These are phyloP conservation scores for Thamnaconus septentrionalis DNA, from an alignment of 2,113 vertebrate species.

Conservation along the genomic window DNA sequence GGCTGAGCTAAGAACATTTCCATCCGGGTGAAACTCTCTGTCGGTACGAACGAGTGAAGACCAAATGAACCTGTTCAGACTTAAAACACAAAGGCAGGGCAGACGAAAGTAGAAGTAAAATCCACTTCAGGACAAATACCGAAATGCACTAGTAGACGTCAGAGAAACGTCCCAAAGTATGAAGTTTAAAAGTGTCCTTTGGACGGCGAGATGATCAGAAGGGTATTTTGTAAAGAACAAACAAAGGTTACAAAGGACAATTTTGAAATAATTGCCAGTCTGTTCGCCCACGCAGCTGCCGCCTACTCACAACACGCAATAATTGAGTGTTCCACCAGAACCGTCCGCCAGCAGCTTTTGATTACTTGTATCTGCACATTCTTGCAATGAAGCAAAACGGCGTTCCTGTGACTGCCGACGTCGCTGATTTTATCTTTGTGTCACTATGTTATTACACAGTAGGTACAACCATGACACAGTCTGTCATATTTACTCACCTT, in stretches of 20 bases:
- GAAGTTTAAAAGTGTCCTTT: no score
- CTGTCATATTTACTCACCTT: conserved; percentile 55
- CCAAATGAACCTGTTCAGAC: conserved; percentile 12
- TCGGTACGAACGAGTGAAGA: conserved; percentile 11
- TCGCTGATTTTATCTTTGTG: conserved; percentile 33
- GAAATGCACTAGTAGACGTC: conserved; percentile 38
- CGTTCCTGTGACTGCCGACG: conserved; percentile 34
- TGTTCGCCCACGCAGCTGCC: no score
- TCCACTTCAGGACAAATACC: conserved; percentile 24
- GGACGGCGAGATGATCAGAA: no score
- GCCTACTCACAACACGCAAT: conserved; percentile 21
- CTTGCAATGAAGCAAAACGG: conserved; percentile 37
- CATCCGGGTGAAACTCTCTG: conserved; percentile 18
- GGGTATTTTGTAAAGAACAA: no score
- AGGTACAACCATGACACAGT: conserved; percentile 53
- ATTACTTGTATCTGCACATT: conserved; percentile 24
- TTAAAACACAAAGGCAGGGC: background rate
- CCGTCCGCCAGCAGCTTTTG: conserved; percentile 37
- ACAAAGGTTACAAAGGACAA: no score
- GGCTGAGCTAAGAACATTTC: conserved; percentile 13
- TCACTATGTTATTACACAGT: conserved; percentile 55
- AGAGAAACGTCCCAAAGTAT: no score
- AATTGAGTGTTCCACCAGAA: conserved; percentile 22
- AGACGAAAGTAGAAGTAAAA: background rate
- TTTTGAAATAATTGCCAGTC: no score